Base-by-base conservation (phyloP, 2,888 invertebrate genomes). In the Andrena bucephala region DNA sequence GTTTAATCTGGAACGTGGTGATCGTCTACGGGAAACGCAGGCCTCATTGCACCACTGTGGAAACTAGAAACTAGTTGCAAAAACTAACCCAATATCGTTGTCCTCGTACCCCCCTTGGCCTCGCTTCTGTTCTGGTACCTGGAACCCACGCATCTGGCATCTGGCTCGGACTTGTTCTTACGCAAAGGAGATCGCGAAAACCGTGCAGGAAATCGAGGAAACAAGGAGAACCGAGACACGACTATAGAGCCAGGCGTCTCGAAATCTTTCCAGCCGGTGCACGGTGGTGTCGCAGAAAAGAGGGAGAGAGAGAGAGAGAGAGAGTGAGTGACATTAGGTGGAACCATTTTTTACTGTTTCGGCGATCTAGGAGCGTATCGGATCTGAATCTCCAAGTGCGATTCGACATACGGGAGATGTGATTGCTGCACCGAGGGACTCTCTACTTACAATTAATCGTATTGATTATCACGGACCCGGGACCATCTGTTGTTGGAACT, bases 51-150 rank as follows among this genome's bases (percentile, higher is more conserved):
- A 91, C 92, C 90, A 87, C 87, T 89, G 89, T 87, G 90, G 91
- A 92, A 92, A 92, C 91, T 92, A 90, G 91, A 91, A 91, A 89
- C 85, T 86, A 77, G 81, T 79, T 74, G 86, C 85, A 92, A 92
- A 92, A 92, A 92, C 92, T 92, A 91, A 91, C 92, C 91, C 89
- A 91, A 92, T 92, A 91, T 91, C 91, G 86, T 83, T 81, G 87
- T 83, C 81, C 81, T 83, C 73, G 77, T 81, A 82, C 81, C 84
- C 82, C 82, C 81, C 81, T 65, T 27, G 54, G 36, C 29, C 77
- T 60, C 33, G 50, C 60, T 77, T 66, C 80, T 31, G 54, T 59
- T 74, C 73, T 71, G 52, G 84, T 91, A 91, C 91, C 78, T 54
- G 78, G 89, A 91, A 91, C 81, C 88, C 86, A 90, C 89, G 83